phyloP scores from a whole-genome alignment of 2,113 vertebrate genomes.

The Agapornis roseicollis region DNA sequence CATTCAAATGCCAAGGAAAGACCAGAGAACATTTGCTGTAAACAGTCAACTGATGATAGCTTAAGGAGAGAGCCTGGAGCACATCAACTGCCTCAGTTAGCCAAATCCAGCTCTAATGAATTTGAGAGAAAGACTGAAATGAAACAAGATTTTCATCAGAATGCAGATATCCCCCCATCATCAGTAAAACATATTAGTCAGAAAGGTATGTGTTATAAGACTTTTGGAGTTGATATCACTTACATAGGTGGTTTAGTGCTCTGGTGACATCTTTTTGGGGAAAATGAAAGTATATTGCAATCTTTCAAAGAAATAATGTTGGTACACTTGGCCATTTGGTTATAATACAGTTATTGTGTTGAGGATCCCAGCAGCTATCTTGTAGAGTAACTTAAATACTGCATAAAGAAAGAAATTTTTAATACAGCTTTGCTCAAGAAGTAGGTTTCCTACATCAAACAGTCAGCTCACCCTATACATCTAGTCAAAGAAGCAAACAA shows the following conservation, averaged over 20 bases:
- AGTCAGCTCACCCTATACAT: not conserved
- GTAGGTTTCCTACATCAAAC: not conserved
- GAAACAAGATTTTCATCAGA: conserved; percentile 26
- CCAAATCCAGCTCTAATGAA: conserved; percentile 20
- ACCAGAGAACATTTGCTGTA: not conserved
- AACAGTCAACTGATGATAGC: not conserved
- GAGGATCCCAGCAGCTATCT: not conserved
- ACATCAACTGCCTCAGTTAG: not conserved
- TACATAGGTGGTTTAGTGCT: not conserved
- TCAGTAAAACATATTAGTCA: conserved; percentile 40
- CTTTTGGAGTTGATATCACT: not conserved
- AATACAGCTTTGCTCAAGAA: not conserved
- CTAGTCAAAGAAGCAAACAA: conserved; percentile 5
- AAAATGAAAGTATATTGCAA: not conserved
- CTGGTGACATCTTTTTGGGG: not conserved
- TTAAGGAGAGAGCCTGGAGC: not conserved
- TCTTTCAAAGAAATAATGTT: not conserved
- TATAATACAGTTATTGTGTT: not conserved
- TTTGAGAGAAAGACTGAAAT: not conserved
- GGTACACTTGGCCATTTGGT: not conserved
- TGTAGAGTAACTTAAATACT: not conserved
- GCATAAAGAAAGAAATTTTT: not conserved
- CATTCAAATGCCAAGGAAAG: not conserved
- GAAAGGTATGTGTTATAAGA: conserved; percentile 62
- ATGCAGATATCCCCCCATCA: not conserved